Evolutionary conservation across 2,113 vertebrate species (phyloP), one percentile per base, ranked within the genome.

Genomic region (Bolborhynchus lineola): DNA sequence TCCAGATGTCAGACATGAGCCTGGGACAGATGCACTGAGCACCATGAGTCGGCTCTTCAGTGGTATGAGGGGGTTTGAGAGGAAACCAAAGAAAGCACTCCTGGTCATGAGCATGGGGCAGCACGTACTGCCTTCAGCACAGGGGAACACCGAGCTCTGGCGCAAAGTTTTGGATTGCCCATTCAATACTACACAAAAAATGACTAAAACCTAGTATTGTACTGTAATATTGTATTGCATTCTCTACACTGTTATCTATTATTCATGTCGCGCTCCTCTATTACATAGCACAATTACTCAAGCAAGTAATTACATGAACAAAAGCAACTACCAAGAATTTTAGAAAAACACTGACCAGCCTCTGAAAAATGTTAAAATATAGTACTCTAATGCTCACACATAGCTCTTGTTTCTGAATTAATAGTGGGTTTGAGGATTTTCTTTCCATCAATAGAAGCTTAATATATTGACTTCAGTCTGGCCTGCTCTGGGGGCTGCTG

Each of bases 91-190:
- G 16, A 17, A 63, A 60, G 16, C 7, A 80, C 4, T 4, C 2
- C 17, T 42, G 23, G 19, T 33, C 2, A 0, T 24, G 33, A 19
- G 7, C 13, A 8, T 17, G 8, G 10, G 12, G 2, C 17, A 44
- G 17, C 0, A 1, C 1, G 2, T 4, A 13, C 2, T 52, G 3
- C 5, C 11, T 46, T 67, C 46, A 59, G 10, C 12, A 65, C 10
- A 28, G 10, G 50, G 33, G 23, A 65, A 4, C 33, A 33, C 33
- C 31, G 17, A 57, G 18, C 6, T 12, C 7, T 19, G 6, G 4
- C 65, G 29, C 1, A 6, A 70, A 23, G 46, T 4, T 55, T 82
- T 16, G 23, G 16, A 37, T 29, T 59, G 7, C 7, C 13, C 31
- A 37, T 11, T 11, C 31, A 65, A 70, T 0, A 1, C 5, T 37